Conservation (phyloP, 2,797 vertebrate species). For the Hirundo rustica region DNA sequence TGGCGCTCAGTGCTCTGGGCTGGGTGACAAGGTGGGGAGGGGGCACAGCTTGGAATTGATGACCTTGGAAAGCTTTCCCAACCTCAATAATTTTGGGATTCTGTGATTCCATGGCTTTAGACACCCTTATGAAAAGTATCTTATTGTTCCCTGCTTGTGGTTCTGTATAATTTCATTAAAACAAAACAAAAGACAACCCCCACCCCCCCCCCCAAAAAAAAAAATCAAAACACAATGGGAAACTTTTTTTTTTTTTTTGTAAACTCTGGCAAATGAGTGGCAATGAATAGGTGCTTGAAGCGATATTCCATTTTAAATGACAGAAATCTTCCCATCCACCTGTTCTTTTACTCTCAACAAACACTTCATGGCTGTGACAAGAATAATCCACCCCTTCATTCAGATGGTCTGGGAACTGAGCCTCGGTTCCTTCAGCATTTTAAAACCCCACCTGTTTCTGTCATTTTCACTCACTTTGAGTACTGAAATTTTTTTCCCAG, state of each 20-base stretch:
- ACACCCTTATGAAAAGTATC: background rate
- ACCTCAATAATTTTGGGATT: background rate
- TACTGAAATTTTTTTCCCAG: background rate
- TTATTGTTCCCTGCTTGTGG: background rate
- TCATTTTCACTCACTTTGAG: background rate
- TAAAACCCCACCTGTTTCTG: background rate
- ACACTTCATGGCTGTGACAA: background rate
- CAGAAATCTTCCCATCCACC: background rate
- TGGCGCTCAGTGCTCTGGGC: background rate
- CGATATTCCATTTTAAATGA: background rate
- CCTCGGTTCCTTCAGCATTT: background rate
- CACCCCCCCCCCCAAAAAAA: background rate
- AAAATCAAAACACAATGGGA: background rate
- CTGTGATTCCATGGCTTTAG: background rate
- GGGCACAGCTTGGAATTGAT: background rate
- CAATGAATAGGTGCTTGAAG: background rate
- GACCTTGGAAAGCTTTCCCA: background rate
- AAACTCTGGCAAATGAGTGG: background rate
- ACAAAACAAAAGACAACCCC: accelerated
- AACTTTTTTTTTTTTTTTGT: background rate
- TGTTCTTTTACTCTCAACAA: background rate
- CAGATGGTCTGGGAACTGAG: background rate
- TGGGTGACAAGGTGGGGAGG: background rate
- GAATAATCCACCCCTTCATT: background rate
- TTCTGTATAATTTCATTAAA: background rate